A percentile compares a stretch with the other conserved stretches of the same genome.
phyloP scores from a whole-genome alignment of 2,797 vertebrate species.

The Sylvia borin region DNA sequence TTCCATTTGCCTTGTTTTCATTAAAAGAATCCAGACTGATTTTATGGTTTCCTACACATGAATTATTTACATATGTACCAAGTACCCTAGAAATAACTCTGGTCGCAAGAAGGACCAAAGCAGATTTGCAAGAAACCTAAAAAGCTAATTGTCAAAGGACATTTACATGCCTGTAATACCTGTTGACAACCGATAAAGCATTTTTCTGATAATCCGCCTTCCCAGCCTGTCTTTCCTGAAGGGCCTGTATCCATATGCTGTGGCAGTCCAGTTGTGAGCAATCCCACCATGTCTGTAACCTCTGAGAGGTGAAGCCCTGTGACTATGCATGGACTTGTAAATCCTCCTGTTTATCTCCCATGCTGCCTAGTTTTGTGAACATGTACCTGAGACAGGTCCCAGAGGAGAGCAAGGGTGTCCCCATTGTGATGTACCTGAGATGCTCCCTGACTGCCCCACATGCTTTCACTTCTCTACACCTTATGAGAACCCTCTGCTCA shows the following conservation, averaged over 20 bases:
- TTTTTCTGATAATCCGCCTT: neutral
- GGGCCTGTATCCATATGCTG: too few species aligned
- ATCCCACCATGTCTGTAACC: too few species aligned
- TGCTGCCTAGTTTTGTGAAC: neutral
- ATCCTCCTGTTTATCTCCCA: neutral
- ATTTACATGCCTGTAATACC: neutral
- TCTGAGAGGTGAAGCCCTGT: neutral
- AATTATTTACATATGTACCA: neutral
- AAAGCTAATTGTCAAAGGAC: neutral
- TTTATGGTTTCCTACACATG: neutral
- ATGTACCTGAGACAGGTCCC: too few species aligned
- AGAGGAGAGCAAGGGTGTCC: neutral
- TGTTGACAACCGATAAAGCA: neutral
- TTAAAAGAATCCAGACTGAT: neutral
- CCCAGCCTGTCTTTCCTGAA: neutral
- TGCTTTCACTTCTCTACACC: neutral
- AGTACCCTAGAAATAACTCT: neutral
- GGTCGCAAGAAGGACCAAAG: neutral
- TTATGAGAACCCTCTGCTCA: neutral
- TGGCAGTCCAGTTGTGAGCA: neutral
- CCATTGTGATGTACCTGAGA: too few species aligned
- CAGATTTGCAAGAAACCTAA: neutral
- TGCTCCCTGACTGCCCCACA: neutral
- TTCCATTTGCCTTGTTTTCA: neutral
- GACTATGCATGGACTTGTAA: neutral